Evolutionary conservation across 2,113 vertebrate species (phyloP), one percentile per base, ranked within the genome.

Genomic region (Dicaeum eximium): DNA sequence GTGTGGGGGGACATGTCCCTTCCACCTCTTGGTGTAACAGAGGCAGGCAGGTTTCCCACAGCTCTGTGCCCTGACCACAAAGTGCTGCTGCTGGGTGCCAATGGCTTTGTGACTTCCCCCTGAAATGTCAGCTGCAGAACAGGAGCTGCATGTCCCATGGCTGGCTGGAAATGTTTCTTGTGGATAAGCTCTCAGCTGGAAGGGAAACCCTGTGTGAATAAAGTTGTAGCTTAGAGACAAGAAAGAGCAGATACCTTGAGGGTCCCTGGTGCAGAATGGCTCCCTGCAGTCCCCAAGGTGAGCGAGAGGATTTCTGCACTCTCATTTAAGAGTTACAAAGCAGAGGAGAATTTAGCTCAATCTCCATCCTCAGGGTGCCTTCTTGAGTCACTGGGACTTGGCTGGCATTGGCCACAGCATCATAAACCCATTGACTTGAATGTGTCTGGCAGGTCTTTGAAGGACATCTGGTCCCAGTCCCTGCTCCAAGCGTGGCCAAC

Each of bases 21-120:
- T 24, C 50, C 47, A 61, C 17, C 0, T 0, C 83, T 35, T 11
- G 66, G 25, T 45, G 58, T 61, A 80, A 61, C 57, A 83, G 80
- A 72, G 64, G 24, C 83, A 86, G 79, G 18, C 0, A 1, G 40
- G 58, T 48, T 90, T 92, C 71, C 86, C 86, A 91, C 88, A 91
- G 80, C 45, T 86, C 77, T 18, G 19, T 75, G 57, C 45, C 57
- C 48, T 85, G 88, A 65, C 40, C 81, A 93, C 92, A 80, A 3
- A 96, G 80, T 20, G 57, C 61, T 93, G 73, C 78, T 86, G 69
- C 64, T 80, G 81, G 22, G 57, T 93, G 53, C 70, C 42, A 44
- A 4, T 28, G 66, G 71, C 78, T 95, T 72, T 79, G 38, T 61
- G 71, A 61, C 62, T 23, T 24, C 25, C 66, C 56, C 42, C 62